Base-by-base conservation (phyloP, 2,113 vertebrate genomes). In the Callopanchax toddi region DNA sequence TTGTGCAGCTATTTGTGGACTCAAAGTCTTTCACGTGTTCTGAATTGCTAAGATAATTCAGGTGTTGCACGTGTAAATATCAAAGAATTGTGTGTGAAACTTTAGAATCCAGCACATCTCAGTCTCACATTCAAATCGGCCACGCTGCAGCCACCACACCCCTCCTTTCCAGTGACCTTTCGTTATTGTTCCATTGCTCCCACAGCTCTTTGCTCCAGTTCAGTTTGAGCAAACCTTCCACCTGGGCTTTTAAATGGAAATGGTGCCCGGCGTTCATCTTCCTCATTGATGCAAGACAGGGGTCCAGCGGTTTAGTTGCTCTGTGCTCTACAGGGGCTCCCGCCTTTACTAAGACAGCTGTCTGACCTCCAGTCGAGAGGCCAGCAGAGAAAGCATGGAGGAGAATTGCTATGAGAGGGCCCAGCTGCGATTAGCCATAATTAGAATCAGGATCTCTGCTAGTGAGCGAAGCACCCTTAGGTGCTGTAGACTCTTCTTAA, bases 161-260 rank as follows among this genome's bases (percentile, higher is more conserved):
- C 46, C 40, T 29, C 44, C 18, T 48, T 32, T 44, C 20, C 42
- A 8, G 11, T 26, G 50, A 25, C 60, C 69, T 42, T 64, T 26
- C 26, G 20, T 55, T 11, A 22, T 20, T 20, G 11, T 17, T 37
- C 34, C 22, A 3, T 21, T 43, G 50, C 26, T 78, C 23, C 61
- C 45, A 23, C 1, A 36, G 40, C 60, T 49, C 26, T 21, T 17
- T 2, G 39, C 59, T 83, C 21, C 39, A 42, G 62, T 63, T 72
- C 85, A 82, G 70, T 71, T 60, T 32, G 43, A 81, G 64, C 60
- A 57, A 67, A 71, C 29, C 40, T 54, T 83, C 58, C 45, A 45
- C 45, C 21, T 0, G 7, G 65, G 64, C 86, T 87, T 91, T 91
- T 58, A 89, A 87, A 90, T 87, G 86, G 64, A 89, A 91, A 89